A percentile compares a stretch with the other conserved stretches of the same genome.
Evolutionary conservation across 2,797 vertebrate genomes (phyloP).

Genomic region (Oryzias dopingdopingensis): DNA sequence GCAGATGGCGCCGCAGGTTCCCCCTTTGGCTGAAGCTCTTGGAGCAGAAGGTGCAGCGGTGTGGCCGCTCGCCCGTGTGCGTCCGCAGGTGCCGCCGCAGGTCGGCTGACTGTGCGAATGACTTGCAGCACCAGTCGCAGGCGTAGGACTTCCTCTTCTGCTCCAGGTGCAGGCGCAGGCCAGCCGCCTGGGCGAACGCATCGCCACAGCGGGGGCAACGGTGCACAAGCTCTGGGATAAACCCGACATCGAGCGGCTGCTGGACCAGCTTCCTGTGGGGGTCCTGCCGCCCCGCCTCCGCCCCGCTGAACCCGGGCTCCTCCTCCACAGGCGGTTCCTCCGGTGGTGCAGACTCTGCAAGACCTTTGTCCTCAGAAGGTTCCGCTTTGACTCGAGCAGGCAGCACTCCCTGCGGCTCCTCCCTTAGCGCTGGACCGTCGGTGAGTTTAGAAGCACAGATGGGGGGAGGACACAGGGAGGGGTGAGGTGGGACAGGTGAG

Average conservation of each 20-base stretch:
- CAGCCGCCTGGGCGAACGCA: slow-evolving; percentile 57
- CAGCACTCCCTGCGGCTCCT: slow-evolving; percentile 12
- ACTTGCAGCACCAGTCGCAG: slow-evolving; percentile 80
- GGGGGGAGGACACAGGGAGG: slow-evolving; percentile 9
- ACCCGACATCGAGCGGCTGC: neutral
- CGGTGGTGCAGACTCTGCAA: neutral
- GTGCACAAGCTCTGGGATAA: slow-evolving; percentile 39
- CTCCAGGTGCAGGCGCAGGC: slow-evolving; percentile 72
- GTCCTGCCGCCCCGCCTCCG: neutral
- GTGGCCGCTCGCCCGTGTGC: slow-evolving; percentile 79
- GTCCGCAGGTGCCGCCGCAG: slow-evolving; percentile 79
- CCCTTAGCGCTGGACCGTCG: neutral
- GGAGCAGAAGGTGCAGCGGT: slow-evolving; percentile 78
- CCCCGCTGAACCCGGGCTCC: neutral
- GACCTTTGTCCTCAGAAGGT: slow-evolving; percentile 51
- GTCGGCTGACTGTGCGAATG: slow-evolving; percentile 78
- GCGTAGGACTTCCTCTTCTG: slow-evolving; percentile 70
- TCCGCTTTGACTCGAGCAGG: slow-evolving; percentile 61
- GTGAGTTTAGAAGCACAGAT: slow-evolving; percentile 1
- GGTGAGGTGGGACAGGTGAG: slow-evolving; percentile 13
- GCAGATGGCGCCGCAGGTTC: slow-evolving; percentile 76
- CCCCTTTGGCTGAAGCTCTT: slow-evolving; percentile 80
- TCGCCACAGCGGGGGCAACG: slow-evolving; percentile 75
- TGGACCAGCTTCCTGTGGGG: slow-evolving; percentile 18
- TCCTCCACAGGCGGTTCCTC: neutral